phyloP scores from a whole-genome alignment of 2,797 vertebrate species.

The Nannoperca obscura region DNA sequence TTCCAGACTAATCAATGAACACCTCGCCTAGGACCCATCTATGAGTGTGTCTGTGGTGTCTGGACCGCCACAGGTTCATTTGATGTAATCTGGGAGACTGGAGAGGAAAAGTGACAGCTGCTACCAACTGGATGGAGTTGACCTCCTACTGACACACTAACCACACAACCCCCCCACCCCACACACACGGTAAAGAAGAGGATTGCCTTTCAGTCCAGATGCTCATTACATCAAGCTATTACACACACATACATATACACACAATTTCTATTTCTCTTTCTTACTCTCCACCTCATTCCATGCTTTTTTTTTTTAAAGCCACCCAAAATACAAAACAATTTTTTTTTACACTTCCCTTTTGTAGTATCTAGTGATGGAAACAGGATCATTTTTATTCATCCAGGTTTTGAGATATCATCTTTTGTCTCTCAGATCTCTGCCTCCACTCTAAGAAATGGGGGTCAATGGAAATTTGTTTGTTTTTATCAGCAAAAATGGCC shows the following conservation, averaged over 20 bases:
- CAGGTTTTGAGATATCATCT: background rate
- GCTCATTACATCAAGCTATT: constrained; percentile 52
- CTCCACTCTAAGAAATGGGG: background rate
- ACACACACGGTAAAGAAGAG: constrained; percentile 21
- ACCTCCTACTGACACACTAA: constrained; percentile 58
- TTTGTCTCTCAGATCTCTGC: background rate
- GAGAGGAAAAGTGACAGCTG: constrained; percentile 70
- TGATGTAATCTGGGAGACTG: constrained; percentile 57
- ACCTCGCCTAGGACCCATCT: constrained; percentile 59
- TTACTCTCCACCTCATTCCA: background rate
- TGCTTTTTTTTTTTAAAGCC: constrained; percentile 5
- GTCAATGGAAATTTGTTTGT: background rate
- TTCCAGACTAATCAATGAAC: constrained; percentile 75
- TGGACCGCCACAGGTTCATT: constrained; percentile 38
- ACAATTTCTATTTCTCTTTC: constrained; percentile 10
- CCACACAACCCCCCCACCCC: constrained; percentile 24
- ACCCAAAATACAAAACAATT: background rate
- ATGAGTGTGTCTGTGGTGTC: constrained; percentile 47
- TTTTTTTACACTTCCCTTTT: background rate
- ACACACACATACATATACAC: constrained; percentile 20
- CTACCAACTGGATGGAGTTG: constrained; percentile 67
- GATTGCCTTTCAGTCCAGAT: constrained; percentile 70
- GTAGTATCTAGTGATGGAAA: background rate
- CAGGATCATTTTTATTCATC: background rate
- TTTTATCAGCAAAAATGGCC: too few species aligned